Conservation (phyloP, 2,888 invertebrate genomes). For the Tigriopus californicus region DNA sequence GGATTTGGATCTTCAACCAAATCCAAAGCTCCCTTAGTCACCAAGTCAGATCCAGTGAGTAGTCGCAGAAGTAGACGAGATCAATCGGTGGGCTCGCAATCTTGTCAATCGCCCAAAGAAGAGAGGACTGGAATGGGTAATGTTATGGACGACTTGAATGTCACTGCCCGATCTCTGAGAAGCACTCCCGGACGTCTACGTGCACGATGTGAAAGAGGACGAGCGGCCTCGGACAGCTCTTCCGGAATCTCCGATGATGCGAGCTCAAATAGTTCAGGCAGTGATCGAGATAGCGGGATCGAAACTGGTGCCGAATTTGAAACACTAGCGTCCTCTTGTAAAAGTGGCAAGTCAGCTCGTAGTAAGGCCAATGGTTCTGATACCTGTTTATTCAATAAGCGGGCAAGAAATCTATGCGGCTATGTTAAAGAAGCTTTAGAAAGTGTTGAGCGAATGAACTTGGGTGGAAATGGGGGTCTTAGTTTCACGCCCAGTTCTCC, state of each 20-base stretch:
- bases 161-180: not conserved
- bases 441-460: not conserved
- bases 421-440: not conserved
- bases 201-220: slow-evolving; percentile 6
- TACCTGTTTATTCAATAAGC: not conserved
- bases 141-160: not conserved
- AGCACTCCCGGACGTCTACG: slow-evolving; percentile 6
- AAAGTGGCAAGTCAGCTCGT: too few species aligned
- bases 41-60: too few species aligned
- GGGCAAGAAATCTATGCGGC: too few species aligned
- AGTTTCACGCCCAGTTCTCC: not conserved
- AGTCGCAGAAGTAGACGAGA: not conserved
- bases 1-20: too few species aligned
- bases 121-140: not conserved
- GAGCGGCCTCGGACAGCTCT: slow-evolving; percentile 10
- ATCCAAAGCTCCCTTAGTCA: too few species aligned
- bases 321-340: too few species aligned
- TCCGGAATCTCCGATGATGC: slow-evolving; percentile 12
- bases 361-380: not conserved
- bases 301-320: not conserved
- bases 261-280: slow-evolving; percentile 2
- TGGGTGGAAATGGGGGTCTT: not conserved
- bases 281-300: not conserved
- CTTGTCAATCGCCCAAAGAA: too few species aligned
- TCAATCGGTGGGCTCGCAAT: not conserved